Percentiles rank a stretch among this genome's conserved stretches.
phyloP scores from a whole-genome alignment of 2,113 vertebrate genomes.

The Hiodon alosoides region DNA sequence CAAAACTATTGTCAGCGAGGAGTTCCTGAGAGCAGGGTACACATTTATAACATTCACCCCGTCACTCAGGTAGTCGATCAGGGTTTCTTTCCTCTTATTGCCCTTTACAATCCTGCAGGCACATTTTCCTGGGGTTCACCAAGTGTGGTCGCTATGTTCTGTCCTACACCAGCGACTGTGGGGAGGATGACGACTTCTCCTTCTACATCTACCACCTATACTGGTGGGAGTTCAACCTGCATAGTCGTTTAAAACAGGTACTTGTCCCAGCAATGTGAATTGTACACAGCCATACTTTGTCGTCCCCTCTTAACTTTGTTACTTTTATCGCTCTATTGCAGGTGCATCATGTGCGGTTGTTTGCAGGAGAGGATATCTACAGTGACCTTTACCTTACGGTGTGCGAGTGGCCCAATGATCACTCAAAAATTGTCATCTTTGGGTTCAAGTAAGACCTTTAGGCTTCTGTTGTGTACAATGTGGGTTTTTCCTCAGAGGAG shows the following conservation, averaged over 20 bases:
- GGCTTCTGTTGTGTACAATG: not conserved
- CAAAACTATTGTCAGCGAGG: conserved; percentile 85
- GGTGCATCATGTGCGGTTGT: conserved; percentile 85
- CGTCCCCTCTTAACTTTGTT: not conserved
- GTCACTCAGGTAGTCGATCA: too few species aligned
- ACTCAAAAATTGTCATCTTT: conserved; percentile 85
- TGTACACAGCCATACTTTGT: not conserved
- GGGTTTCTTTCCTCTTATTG: not conserved
- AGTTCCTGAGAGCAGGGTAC: conserved; percentile 82
- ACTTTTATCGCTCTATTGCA: conserved; percentile 29
- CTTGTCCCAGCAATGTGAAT: not conserved
- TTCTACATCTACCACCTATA: conserved; percentile 89
- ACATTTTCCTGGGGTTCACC: conserved; percentile 89
- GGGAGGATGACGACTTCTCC: conserved; percentile 80
- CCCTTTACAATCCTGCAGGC: conserved; percentile 53
- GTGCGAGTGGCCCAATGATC: conserved; percentile 87
- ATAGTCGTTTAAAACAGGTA: conserved; percentile 87
- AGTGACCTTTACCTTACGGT: conserved; percentile 87
- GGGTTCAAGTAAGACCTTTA: conserved; percentile 79
- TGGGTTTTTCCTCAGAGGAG: not conserved
- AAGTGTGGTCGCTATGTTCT: conserved; percentile 88
- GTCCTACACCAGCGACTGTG: conserved; percentile 86
- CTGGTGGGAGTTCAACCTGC: conserved; percentile 94
- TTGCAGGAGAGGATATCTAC: conserved; percentile 85
- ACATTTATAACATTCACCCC: conserved; percentile 23